A percentile compares a stretch with the other conserved stretches of the same genome.
Evolutionary conservation across 2,888 invertebrate species (phyloP).

Genomic region (Microplitis deprimator): DNA sequence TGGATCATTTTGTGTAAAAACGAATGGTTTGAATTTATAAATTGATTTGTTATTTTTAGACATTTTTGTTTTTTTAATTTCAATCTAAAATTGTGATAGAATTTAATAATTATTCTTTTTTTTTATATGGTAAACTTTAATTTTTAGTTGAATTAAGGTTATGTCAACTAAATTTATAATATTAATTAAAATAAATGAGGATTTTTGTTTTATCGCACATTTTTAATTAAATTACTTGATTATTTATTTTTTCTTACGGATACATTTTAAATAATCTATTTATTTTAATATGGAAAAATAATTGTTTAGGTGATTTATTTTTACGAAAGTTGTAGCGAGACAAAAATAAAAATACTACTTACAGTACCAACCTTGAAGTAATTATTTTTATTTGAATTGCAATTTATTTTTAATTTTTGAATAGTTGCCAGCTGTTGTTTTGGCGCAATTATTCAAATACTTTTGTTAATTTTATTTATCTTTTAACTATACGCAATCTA

Average conservation of each 20-base stretch:
- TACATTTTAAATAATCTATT: neutral
- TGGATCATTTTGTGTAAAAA: constrained; percentile 60
- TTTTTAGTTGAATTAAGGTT: neutral
- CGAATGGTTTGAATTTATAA: constrained; percentile 64
- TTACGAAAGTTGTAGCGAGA: neutral
- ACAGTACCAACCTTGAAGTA: neutral
- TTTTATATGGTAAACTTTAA: neutral
- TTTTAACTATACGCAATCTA: too few species aligned
- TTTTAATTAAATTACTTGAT: neutral
- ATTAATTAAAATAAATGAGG: neutral
- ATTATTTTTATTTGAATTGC: neutral
- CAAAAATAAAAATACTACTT: neutral
- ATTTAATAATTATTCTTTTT: too few species aligned
- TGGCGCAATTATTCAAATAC: neutral
- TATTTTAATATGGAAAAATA: neutral
- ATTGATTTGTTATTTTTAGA: constrained; percentile 44
- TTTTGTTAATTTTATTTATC: neutral
- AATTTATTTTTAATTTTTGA: neutral
- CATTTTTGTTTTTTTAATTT: constrained; percentile 26
- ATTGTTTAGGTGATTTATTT: neutral
- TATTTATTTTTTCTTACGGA: neutral
- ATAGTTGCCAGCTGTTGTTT: neutral
- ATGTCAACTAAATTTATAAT: neutral
- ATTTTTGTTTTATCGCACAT: neutral
- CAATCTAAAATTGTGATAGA: too few species aligned